Evolutionary conservation across 2,113 vertebrate species (phyloP).

Genomic region (Bolborhynchus lineola): DNA sequence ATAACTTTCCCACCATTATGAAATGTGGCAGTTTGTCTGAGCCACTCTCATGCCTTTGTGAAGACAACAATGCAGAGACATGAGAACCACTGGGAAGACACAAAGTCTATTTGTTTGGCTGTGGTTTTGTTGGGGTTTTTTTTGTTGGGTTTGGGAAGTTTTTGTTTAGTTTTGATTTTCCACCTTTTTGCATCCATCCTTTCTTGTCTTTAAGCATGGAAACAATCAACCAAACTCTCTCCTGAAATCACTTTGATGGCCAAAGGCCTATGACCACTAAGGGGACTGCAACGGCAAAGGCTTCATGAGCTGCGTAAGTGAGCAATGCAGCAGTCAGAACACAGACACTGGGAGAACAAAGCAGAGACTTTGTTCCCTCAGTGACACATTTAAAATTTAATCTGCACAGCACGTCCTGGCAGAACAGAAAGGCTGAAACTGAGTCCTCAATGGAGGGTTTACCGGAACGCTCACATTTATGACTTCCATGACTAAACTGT

Average conservation of each 20-base stretch:
- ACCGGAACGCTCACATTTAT: background rate
- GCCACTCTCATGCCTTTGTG: background rate
- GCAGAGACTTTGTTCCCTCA: background rate
- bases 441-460: background rate
- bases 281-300: background rate
- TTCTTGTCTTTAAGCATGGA: background rate
- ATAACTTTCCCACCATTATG: background rate
- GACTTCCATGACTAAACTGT: background rate
- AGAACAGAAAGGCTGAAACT: slow-evolving; percentile 10
- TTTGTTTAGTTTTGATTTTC: background rate
- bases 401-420: background rate
- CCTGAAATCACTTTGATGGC: background rate
- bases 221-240: background rate
- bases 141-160: background rate
- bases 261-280: background rate
- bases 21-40: background rate
- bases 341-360: background rate
- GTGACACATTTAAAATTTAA: background rate
- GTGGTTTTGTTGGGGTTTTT: background rate
- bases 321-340: background rate
- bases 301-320: background rate
- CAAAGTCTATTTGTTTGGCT: background rate
- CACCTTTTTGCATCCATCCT: background rate
- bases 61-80: background rate
- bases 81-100: background rate